Conservation (phyloP, 2,888 invertebrate genomes). For the Cacoxenus indagator region DNA sequence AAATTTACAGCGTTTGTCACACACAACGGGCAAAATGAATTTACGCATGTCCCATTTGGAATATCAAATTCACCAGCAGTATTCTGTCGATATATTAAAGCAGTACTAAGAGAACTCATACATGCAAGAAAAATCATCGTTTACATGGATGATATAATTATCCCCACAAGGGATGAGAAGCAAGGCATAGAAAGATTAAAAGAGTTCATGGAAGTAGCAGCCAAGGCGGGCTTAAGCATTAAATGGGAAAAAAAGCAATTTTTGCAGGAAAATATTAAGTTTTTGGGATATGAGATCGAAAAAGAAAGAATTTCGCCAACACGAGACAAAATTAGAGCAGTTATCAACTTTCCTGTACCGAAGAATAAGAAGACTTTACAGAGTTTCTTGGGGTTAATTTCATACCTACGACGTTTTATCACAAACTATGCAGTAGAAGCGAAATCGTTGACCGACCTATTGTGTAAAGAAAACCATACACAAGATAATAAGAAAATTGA, state of each 20-base stretch:
- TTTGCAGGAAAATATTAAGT: neutral
- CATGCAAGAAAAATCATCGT: neutral
- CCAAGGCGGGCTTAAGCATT: neutral
- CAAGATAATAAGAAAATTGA: slow-evolving; percentile 26
- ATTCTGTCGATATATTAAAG: slow-evolving; percentile 3
- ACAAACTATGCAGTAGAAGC: slow-evolving; percentile 48
- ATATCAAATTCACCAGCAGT: slow-evolving; percentile 24
- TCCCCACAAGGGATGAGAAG: neutral
- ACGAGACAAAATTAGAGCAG: slow-evolving; percentile 26
- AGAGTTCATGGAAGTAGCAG: neutral
- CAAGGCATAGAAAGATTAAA: neutral
- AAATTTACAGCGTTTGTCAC: too few relatives aligned
- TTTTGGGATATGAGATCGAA: neutral
- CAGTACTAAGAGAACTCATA: neutral
- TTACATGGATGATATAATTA: neutral
- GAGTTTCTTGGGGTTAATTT: slow-evolving; percentile 35
- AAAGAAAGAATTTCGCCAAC: neutral
- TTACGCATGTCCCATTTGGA: slow-evolving; percentile 17
- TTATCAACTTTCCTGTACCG: slow-evolving; percentile 30
- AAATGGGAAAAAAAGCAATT: neutral
- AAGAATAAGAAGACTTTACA: slow-evolving; percentile 25
- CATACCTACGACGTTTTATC: slow-evolving; percentile 31
- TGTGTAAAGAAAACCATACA: slow-evolving; percentile 31
- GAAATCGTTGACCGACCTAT: slow-evolving; percentile 54
- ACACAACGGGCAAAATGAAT: slow-evolving; percentile 21